Evolutionary conservation across 2,797 vertebrate species (phyloP).

Genomic region (Antrozous pallidus): DNA sequence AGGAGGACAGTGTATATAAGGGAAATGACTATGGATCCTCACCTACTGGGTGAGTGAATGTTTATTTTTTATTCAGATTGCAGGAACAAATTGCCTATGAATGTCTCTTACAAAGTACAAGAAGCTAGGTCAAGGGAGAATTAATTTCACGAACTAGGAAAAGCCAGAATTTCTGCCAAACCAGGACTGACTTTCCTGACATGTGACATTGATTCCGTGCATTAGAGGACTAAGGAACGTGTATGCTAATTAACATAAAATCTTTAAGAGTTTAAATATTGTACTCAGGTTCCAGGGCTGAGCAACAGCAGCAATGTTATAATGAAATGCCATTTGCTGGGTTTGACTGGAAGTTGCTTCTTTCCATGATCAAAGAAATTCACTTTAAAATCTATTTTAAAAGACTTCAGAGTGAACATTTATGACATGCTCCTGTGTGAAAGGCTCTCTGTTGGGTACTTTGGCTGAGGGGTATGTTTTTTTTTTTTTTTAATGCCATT

Average conservation of each 20-base stretch:
- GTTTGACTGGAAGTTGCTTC: background rate
- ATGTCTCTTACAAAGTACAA: background rate
- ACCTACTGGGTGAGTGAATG: background rate
- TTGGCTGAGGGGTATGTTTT: background rate
- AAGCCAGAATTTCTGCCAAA: background rate
- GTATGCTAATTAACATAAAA: background rate
- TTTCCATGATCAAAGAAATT: slow-evolving; percentile 12
- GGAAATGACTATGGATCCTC: background rate
- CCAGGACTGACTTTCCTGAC: background rate
- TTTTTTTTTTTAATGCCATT: slow-evolving; percentile 40
- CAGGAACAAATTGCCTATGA: slow-evolving; percentile 12
- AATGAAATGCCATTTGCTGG: background rate
- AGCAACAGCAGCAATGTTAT: background rate
- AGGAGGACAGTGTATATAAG: background rate
- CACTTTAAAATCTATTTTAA: background rate
- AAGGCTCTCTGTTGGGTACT: background rate
- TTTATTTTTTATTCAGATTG: slow-evolving; percentile 51
- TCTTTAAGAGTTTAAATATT: background rate
- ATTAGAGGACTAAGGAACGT: background rate
- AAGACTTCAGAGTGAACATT: slow-evolving; percentile 4
- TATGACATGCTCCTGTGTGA: background rate
- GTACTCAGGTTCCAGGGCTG: background rate
- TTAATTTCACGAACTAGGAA: background rate
- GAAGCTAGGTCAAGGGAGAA: background rate
- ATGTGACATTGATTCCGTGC: background rate